Conservation (phyloP, 2,888 invertebrate species). For the Drosophila cognata region DNA sequence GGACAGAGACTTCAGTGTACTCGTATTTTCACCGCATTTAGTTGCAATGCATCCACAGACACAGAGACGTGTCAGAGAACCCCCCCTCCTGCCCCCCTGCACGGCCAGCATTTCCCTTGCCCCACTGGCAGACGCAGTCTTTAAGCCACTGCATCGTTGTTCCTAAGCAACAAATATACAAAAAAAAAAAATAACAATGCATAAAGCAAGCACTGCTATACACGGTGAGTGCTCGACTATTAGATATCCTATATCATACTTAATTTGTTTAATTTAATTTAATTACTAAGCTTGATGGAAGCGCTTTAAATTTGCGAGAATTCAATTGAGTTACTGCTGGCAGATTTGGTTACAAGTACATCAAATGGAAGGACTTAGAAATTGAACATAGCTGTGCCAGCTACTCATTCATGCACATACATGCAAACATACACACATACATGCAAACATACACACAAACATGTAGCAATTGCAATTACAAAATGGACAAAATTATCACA, state of each 20-base stretch:
- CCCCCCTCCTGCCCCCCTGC: neutral
- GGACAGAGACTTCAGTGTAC: conserved; percentile 54
- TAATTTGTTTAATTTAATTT: neutral
- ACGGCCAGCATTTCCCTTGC: neutral
- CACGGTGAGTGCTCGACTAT: neutral
- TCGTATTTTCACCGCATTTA: conserved; percentile 64
- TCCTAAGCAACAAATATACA: conserved; percentile 11
- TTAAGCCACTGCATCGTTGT: conserved; percentile 19
- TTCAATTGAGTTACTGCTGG: neutral
- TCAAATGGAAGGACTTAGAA: neutral
- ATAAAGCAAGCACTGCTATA: neutral
- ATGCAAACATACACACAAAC: neutral
- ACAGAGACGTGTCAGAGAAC: conserved; percentile 6
- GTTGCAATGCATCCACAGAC: conserved; percentile 54
- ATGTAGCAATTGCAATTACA: neutral
- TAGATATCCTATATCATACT: conserved; percentile 2
- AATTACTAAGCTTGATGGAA: neutral
- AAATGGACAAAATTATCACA: conserved; percentile 9
- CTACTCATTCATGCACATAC: neutral
- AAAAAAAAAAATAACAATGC: conserved; percentile 6
- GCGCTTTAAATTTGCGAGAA: neutral
- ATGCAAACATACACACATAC: neutral
- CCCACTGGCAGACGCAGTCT: conserved; percentile 2
- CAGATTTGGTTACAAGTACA: neutral
- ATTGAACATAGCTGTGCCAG: neutral